A percentile compares a stretch with the other conserved stretches of the same genome.
phyloP scores from a whole-genome alignment of 2,888 invertebrate species.

The Dendrolimus houi region DNA sequence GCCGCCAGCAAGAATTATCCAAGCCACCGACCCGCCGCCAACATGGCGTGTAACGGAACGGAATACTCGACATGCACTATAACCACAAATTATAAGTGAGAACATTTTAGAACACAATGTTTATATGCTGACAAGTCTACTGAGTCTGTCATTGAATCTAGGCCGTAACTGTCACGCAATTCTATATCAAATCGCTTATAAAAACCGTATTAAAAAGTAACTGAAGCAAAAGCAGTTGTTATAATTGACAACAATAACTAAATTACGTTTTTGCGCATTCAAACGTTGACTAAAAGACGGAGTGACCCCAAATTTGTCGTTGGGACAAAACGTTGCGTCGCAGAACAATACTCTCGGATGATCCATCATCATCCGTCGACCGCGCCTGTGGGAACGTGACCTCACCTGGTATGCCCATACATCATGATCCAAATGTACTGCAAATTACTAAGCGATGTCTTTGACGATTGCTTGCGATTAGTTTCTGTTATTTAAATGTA shows the following conservation, averaged over 20 bases:
- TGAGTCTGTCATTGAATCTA: slow-evolving; percentile 7
- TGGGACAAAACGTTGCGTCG: slow-evolving; percentile 42
- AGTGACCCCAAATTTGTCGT: slow-evolving; percentile 68
- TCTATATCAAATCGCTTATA: neutral
- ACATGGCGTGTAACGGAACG: slow-evolving; percentile 69
- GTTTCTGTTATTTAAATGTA: neutral
- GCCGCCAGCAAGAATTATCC: slow-evolving; percentile 35
- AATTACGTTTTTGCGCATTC: slow-evolving; percentile 29
- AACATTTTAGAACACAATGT: slow-evolving; percentile 65
- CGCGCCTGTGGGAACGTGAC: slow-evolving; percentile 50
- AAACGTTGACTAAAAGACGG: slow-evolving; percentile 33
- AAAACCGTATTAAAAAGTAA: neutral
- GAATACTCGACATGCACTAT: slow-evolving; percentile 70
- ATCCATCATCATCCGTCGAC: slow-evolving; percentile 70
- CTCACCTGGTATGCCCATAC: slow-evolving; percentile 64
- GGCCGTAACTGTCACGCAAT: slow-evolving; percentile 3
- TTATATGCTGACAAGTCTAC: slow-evolving; percentile 50
- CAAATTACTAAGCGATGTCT: slow-evolving; percentile 34
- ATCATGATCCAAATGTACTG: slow-evolving; percentile 40
- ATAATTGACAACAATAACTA: neutral
- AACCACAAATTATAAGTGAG: slow-evolving; percentile 76
- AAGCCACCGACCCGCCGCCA: slow-evolving; percentile 55
- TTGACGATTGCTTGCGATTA: slow-evolving; percentile 4
- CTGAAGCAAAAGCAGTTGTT: no score
- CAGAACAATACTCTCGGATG: slow-evolving; percentile 57